Evolutionary conservation across 2,888 invertebrate genomes (phyloP), one percentile per base, ranked within the genome.

Genomic region (Apamea crenata): DNA sequence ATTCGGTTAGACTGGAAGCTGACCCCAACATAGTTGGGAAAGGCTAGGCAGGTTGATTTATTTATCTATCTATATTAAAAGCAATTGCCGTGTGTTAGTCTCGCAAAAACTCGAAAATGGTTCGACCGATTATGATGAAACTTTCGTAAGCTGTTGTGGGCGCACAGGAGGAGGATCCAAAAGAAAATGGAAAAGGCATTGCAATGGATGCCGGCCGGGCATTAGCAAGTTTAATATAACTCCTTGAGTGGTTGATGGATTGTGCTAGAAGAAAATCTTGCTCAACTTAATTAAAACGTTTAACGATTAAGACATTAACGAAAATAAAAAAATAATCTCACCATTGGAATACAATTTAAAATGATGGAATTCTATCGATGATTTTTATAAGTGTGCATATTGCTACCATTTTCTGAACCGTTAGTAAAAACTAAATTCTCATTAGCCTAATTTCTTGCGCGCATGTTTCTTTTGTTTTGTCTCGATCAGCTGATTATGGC

Each of bases 401-500:
- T 47, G 68, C 12, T 44, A 40, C 47, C 40, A 72, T 63, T 72
- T 76, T 59, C 70, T 67, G n/a, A 36, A 36, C n/a, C 21, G 36
- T 83, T 83, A 1, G 40, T 61, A 16, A 50, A 77, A 70, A 59
- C 21, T 40, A 16, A 16, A 12, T 21, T 44, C 16, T 36, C 14
- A 53, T 70, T 78, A 66, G 40, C 14, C 10, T 25, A 65, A 65
- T 29, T 68, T 71, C n/a, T 69, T 53, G 70, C 29, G 29, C 79
- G 50, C 59, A n/a, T 47, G 32, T 66, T 69, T 47, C 72, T 74
- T 61, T 83, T 69, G n/a, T 77, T 56, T 61, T 53, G 61, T 47
- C 44, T 32, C 68, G 44, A 85, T 74, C 86, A 80, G 76, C 76
- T 82, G 82, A 77, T 88, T 78, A 32, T 36, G 56, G 61, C 69